Base-by-base conservation (phyloP, 2,797 vertebrate species). In the Xenentodon cancila region DNA sequence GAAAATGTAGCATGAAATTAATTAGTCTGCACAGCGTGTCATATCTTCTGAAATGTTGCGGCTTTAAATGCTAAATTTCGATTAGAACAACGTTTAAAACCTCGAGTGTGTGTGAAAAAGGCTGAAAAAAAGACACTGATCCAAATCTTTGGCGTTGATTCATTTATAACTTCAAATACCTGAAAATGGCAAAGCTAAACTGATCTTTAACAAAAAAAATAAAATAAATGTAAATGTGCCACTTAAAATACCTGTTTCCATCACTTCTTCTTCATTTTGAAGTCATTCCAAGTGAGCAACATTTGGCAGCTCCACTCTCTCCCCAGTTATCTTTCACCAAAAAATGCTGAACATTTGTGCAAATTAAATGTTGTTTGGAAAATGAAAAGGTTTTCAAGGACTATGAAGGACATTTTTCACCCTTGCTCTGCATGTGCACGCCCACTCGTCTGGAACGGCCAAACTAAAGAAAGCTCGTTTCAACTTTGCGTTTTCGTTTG, bases 391-490 rank as follows among this genome's bases (percentile, higher is more conserved):
- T 11, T 4, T 1, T 12, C 2, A 37, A 37, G 2, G 11, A 30
- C 30, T 13, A 2, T 12, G 4, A 37, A 12, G 11, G 34, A 13
- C 34, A 37, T 13, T 13, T 37, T 11, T 37, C 34, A 37, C 34
- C 34, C 3, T 37, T 40, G 11, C 42, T 21, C 27, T 37, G 4
- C 15, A 53, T 40, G 47, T 64, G 54, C 27, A 20, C 21, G 66
- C 25, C 52, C 22, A 22, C 34, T 63, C 59, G 47, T 75, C 59
- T 55, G 53, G n/a, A 45, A 37, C 22, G 50, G 53, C 48, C 47
- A 48, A 74, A 72, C 77, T 79, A 77, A 77, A 68, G 57, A 78
- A 81, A 80, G 73, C 79, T 64, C 37, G 53, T 60, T 85, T 71
- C 69, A 68, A 72, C 62, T 56, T 84, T 78, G 63, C 40, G 30